Evolutionary conservation across 2,888 invertebrate genomes (phyloP), one percentile per base, ranked within the genome.

Genomic region (Lithosia quadra): DNA sequence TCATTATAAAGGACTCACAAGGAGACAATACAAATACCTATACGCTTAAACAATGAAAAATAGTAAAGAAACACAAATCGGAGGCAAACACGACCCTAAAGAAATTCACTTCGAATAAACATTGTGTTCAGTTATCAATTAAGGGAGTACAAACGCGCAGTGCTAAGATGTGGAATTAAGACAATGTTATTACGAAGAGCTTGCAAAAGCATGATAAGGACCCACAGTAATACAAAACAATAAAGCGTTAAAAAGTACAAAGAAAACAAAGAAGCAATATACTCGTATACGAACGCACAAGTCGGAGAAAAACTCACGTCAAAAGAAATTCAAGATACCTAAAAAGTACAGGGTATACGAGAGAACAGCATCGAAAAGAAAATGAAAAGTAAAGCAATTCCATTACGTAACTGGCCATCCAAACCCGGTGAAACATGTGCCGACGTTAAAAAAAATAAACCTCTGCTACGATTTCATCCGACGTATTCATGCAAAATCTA

Each of bases 391-490:
- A 49, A 49, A n/a, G n/a, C 49, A 49, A 49, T 49, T 49, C n/a
- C n/a, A 49, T 49, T 49, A 49, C 49, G 49, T 49, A 49, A 49
- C 49, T n/a, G 49, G 49, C 49, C 49, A 49, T 49, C 18, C 49
- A 49, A 49, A 49, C n/a, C 49, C 49, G n/a, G 2, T 49, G 49
- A 49, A 49, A 49, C 49, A 49, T n/a, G 49, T n/a, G n/a, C 49
- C 18, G 49, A 9, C 49, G 49, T 8, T 1, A 49, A 49, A 49
- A 9, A n/a, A 49, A n/a, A 18, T 9, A 49, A 49, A 49, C 49
- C 18, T 49, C 18, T 49, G 49, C 49, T 49, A 49, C 49, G n/a
- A n/a, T 49, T 49, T 43, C 43, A n/a, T n/a, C 9, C 49, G 8
- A 43, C 43, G 43, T 43, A 43, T 43, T 43, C 49, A 49, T 49